phyloP scores from a whole-genome alignment of 1,140 invertebrate genomes.

The Bombus difficillimus region DNA sequence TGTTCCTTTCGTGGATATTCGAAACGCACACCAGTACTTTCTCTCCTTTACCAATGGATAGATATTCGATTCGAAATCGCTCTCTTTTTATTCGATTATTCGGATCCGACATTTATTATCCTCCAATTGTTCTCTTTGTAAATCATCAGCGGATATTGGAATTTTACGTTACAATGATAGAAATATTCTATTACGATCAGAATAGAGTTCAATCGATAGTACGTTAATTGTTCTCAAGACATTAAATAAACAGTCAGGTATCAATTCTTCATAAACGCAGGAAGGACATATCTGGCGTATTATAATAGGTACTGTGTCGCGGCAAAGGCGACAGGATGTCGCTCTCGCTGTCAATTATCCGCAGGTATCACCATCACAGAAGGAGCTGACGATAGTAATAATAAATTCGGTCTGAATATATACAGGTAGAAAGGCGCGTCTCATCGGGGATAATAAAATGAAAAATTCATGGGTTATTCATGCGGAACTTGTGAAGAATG shows the following conservation, averaged over 20 bases:
- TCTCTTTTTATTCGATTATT: slow-evolving; percentile 21
- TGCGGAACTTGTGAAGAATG: background rate
- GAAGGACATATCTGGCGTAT: slow-evolving; percentile 13
- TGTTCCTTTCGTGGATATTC: slow-evolving; percentile 44
- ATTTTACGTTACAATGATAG: background rate
- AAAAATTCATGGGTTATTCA: slow-evolving; percentile 12
- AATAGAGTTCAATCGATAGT: background rate
- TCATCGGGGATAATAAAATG: background rate
- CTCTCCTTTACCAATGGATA: slow-evolving; percentile 43
- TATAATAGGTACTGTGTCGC: background rate
- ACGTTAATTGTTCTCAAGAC: background rate
- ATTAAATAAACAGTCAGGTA: background rate
- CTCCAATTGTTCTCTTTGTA: background rate
- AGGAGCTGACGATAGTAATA: background rate
- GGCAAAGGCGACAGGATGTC: slow-evolving; percentile 18
- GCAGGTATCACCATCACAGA: background rate
- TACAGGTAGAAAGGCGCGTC: background rate
- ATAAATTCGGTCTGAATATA: slow-evolving; percentile 2
- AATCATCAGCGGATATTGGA: background rate
- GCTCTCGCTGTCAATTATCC: slow-evolving; percentile 23
- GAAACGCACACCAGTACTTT: slow-evolving; percentile 32
- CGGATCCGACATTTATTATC: background rate
- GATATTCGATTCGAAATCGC: slow-evolving; percentile 10
- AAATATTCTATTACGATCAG: background rate
- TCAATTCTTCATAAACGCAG: background rate